A percentile compares a stretch with the other conserved stretches of the same genome.
phyloP scores from a whole-genome alignment of 2,888 invertebrate genomes.

The Tetragonula carbonaria region DNA sequence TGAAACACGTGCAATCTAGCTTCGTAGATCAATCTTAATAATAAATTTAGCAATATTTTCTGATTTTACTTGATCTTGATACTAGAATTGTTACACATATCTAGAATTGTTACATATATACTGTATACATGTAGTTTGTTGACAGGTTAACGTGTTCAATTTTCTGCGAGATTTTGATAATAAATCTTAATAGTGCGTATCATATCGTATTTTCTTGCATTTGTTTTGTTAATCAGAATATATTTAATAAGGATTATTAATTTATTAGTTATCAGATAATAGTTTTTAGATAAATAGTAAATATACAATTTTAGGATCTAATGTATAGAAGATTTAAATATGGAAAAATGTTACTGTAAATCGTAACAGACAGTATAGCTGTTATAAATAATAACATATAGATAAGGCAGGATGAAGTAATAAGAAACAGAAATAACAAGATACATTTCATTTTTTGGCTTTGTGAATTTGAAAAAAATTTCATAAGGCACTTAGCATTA shows the following conservation, averaged over 20 bases:
- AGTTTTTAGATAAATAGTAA: conserved; percentile 9
- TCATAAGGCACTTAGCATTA: no score
- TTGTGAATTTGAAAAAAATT: no score
- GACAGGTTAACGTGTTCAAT: conserved; percentile 26
- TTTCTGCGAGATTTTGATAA: conserved; percentile 23
- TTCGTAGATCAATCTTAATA: conserved; percentile 9
- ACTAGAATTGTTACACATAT: conserved; percentile 21
- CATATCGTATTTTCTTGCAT: background rate
- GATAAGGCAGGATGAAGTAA: no score
- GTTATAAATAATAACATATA: background rate
- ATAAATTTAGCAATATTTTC: conserved; percentile 40
- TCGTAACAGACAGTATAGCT: background rate
- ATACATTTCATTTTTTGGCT: no score
- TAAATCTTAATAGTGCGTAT: background rate
- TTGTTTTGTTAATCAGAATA: background rate
- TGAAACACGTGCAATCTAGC: background rate
- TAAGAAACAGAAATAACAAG: no score
- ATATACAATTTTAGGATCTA: background rate
- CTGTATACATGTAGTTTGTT: conserved; percentile 10
- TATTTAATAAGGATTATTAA: background rate
- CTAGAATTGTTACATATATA: conserved; percentile 20
- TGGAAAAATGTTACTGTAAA: background rate
- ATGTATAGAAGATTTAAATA: background rate
- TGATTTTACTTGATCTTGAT: conserved; percentile 12
- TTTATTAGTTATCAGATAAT: background rate